Conservation (phyloP, 2,113 vertebrate genomes). For the Siphamia tubifer region DNA sequence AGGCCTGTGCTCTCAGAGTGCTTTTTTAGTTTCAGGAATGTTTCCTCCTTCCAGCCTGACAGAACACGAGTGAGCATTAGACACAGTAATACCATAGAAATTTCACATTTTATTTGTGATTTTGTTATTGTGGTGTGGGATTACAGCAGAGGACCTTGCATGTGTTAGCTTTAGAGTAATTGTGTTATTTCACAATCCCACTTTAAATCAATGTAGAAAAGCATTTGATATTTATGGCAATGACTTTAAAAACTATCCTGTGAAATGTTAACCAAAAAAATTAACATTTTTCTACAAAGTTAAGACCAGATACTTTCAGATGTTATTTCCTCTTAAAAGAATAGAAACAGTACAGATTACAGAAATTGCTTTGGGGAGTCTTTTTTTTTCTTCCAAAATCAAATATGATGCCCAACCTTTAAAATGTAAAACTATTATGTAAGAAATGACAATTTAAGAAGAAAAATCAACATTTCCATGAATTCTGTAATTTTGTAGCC, state of each 20-base stretch:
- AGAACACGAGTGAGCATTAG: background rate
- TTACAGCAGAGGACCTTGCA: background rate
- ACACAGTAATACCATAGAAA: background rate
- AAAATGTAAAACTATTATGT: too few relatives aligned
- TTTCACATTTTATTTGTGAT: conserved; percentile 12
- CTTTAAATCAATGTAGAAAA: background rate
- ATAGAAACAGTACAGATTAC: background rate
- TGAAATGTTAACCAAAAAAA: background rate
- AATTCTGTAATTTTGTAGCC: too few relatives aligned
- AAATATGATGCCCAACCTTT: too few relatives aligned
- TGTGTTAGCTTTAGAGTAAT: background rate
- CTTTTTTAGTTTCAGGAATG: too few relatives aligned
- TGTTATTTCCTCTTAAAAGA: background rate
- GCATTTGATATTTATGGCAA: background rate
- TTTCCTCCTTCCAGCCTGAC: too few relatives aligned
- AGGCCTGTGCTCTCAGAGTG: too few relatives aligned
- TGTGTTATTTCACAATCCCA: background rate
- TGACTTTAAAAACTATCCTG: background rate
- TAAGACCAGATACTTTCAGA: background rate
- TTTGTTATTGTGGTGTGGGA: background rate
- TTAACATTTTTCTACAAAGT: background rate
- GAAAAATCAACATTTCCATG: too few relatives aligned
- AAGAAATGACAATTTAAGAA: too few relatives aligned
- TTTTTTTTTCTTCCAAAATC: background rate
- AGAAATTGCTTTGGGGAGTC: background rate